Evolutionary conservation across 1,140 invertebrate species (phyloP).

Genomic region (Diploscapter pachys): DNA sequence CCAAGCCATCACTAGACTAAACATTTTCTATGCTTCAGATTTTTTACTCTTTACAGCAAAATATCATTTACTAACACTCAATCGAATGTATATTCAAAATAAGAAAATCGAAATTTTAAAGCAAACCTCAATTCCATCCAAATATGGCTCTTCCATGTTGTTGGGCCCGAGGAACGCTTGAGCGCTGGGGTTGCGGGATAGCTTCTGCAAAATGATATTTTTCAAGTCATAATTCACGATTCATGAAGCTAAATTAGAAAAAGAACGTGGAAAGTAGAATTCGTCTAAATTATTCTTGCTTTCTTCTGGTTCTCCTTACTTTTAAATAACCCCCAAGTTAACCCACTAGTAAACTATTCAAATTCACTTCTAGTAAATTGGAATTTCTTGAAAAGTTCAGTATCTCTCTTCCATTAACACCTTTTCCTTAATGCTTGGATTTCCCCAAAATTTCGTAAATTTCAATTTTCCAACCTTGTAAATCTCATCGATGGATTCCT

Average conservation of each 20-base stretch:
- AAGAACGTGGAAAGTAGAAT: slow-evolving; percentile 2
- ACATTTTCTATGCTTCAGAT: too few species aligned
- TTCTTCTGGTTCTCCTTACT: neutral
- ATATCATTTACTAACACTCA: too few species aligned
- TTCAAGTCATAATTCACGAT: slow-evolving; percentile 29
- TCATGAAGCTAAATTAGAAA: neutral
- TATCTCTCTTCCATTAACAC: too few species aligned
- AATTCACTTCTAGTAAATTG: too few species aligned
- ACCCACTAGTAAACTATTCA: too few species aligned
- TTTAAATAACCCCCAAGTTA: slow-evolving; percentile 7
- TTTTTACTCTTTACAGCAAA: too few species aligned
- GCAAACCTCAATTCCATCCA: slow-evolving; percentile 75
- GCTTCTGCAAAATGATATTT: slow-evolving; percentile 64
- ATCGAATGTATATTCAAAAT: too few species aligned
- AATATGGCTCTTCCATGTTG: slow-evolving; percentile 96
- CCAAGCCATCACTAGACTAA: too few species aligned
- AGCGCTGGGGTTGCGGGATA: slow-evolving; percentile 93
- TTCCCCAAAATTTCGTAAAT: too few species aligned
- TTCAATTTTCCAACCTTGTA: slow-evolving; percentile 73
- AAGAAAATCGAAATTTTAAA: neutral
- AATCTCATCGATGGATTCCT: slow-evolving; percentile 93
- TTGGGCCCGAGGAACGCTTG: slow-evolving; percentile 95
- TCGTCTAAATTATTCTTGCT: neutral
- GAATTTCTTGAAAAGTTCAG: too few species aligned
- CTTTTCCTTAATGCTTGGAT: too few species aligned